Evolutionary conservation across 2,797 vertebrate genomes (phyloP), one percentile per base, ranked within the genome.

Genomic region (Acropternis orthonyx): DNA sequence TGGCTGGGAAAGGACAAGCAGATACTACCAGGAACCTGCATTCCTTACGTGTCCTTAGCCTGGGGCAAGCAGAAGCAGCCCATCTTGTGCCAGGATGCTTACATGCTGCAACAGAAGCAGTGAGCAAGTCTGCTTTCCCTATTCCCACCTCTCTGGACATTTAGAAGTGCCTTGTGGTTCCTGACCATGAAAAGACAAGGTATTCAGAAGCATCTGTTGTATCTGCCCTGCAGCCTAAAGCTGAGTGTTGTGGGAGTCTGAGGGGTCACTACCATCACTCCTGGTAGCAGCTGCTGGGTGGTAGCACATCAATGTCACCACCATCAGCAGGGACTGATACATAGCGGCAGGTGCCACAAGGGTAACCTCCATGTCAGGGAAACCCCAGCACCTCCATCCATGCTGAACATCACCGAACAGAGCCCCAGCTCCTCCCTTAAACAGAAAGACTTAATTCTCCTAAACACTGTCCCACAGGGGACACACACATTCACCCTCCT

Each of bases 351-450:
- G 14, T 32, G 32, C 27, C 72, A 54, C 28, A 37, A 41, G 36
- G 16, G 28, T 26, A 28, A 54, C 34, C 39, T 19, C 24, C 16
- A 18, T 1, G 0, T 16, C 26, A 51, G 76, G 26, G 66, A 75
- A 78, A 52, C 4, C 43, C 19, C 48, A 75, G 37, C 36, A 32
- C 21, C 46, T 55, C n/a, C 39, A 44, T 39, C 22, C 28, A 36
- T 8, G 7, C 32, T 6, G 1, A 49, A 12, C 37, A 26, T 0
- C 32, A 26, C 13, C 34, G n/a, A 27, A 8, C 7, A 4, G 46
- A 23, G 49, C 23, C 32, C 44, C 63, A 71, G 30, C 21, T 78
- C 6, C 11, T 7, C 9, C 10, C 9, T 28, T 6, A 20, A 54
- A 52, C 27, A 48, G 22, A 32, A 51, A 10, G 28, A 24, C 39